A percentile compares a stretch with the other conserved stretches of the same genome.
Evolutionary conservation across 2,797 vertebrate genomes (phyloP).

Genomic region (Thunnus albacares): DNA sequence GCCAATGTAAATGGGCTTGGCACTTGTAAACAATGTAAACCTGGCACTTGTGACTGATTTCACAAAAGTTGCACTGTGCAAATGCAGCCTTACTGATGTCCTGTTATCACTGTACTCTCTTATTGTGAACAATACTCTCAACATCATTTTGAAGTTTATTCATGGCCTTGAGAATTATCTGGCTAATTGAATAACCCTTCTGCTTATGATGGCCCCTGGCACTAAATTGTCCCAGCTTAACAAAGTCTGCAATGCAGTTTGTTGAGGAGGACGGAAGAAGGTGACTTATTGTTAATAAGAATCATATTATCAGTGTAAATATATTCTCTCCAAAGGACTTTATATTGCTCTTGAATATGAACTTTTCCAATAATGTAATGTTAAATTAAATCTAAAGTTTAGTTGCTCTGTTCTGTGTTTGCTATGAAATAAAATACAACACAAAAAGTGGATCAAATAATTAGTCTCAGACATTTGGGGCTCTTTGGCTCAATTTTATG

Average conservation of each 20-base stretch:
- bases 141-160: conserved; percentile 16
- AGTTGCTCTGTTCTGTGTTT: neutral
- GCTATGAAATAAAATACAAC: neutral
- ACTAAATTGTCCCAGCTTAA: neutral
- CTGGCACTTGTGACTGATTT: conserved; percentile 6
- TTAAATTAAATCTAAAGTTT: neutral
- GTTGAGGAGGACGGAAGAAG: neutral
- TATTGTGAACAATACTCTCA: neutral
- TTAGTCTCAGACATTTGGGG: neutral
- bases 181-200: conserved; percentile 13
- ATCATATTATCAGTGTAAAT: conserved; percentile 14
- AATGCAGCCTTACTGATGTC: neutral
- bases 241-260: neutral
- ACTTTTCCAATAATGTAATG: neutral
- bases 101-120: conserved; percentile 24
- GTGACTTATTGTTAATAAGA: neutral
- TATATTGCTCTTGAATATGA: conserved; percentile 12
- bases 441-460: neutral
- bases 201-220: neutral
- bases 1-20: conserved; percentile 20
- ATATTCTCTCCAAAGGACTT: conserved; percentile 6
- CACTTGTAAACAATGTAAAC: neutral
- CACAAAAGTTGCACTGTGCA: neutral
- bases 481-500: neutral
- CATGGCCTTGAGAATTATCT: neutral